Evolutionary conservation across 2,797 vertebrate species (phyloP).

Genomic region (Anguilla pacifica): DNA sequence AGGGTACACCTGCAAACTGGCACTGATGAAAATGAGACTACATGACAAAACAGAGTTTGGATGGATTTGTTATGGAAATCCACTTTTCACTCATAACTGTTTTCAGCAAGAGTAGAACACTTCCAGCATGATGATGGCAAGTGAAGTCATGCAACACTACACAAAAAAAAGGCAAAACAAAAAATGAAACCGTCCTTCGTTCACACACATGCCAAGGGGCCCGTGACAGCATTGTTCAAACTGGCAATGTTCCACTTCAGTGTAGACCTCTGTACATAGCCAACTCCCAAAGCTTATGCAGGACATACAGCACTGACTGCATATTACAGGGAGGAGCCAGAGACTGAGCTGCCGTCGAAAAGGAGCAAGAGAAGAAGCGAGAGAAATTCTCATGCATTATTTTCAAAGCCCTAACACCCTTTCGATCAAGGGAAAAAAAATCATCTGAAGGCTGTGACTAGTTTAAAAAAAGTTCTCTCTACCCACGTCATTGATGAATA

Average conservation of each 20-base stretch:
- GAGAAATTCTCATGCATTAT: conserved; percentile 8
- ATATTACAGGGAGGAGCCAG: conserved; percentile 10
- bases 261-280: neutral
- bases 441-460: neutral
- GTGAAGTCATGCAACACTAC: neutral
- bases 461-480: conserved; percentile 15
- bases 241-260: neutral
- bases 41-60: neutral
- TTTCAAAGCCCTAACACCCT: conserved; percentile 8
- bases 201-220: neutral
- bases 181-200: neutral
- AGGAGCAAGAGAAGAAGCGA: neutral
- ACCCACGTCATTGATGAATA: conserved; percentile 26
- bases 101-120: neutral
- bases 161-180: neutral
- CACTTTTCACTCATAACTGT: neutral
- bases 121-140: neutral
- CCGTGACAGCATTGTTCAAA: neutral
- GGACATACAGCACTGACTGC: neutral
- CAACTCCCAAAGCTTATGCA: neutral
- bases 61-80: conserved; percentile 6
- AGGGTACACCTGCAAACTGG: neutral
- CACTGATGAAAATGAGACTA: conserved; percentile 17
- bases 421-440: neutral
- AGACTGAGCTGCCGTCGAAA: neutral